Conservation (phyloP, 2,113 vertebrate species). For the Zingel zingel region DNA sequence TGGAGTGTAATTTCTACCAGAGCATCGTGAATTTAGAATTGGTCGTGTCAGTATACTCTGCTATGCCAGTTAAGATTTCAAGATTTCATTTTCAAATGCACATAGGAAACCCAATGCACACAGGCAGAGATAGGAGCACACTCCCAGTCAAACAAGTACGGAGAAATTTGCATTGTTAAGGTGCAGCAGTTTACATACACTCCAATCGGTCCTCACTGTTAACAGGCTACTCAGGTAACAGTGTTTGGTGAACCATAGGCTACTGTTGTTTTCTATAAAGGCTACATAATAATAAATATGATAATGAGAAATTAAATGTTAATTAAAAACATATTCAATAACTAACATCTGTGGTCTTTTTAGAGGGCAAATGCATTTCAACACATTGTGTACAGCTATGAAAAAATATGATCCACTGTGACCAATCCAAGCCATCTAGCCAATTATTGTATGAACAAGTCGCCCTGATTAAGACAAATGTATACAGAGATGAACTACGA, state of each 20-base stretch:
- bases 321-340: too few relatives aligned
- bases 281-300: background rate
- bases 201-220: background rate
- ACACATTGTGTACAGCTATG: too few relatives aligned
- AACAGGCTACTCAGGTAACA: background rate
- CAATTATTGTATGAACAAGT: too few relatives aligned
- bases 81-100: background rate
- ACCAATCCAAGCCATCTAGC: too few relatives aligned
- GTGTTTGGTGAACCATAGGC: background rate
- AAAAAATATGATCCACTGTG: too few relatives aligned
- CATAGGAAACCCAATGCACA: background rate
- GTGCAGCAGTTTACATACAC: background rate
- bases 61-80: constrained; percentile 21
- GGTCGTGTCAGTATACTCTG: constrained; percentile 6
- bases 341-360: too few relatives aligned
- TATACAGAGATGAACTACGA: too few relatives aligned
- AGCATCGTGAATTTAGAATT: constrained; percentile 9
- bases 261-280: background rate
- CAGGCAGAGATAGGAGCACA: background rate
- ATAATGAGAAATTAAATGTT: too few relatives aligned
- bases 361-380: too few relatives aligned
- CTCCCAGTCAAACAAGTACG: background rate
- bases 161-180: constrained; percentile 7
- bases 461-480: too few relatives aligned
- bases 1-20: constrained; percentile 12